Evolutionary conservation across 2,888 invertebrate species (phyloP).

Genomic region (Listrodromus nycthemerus): DNA sequence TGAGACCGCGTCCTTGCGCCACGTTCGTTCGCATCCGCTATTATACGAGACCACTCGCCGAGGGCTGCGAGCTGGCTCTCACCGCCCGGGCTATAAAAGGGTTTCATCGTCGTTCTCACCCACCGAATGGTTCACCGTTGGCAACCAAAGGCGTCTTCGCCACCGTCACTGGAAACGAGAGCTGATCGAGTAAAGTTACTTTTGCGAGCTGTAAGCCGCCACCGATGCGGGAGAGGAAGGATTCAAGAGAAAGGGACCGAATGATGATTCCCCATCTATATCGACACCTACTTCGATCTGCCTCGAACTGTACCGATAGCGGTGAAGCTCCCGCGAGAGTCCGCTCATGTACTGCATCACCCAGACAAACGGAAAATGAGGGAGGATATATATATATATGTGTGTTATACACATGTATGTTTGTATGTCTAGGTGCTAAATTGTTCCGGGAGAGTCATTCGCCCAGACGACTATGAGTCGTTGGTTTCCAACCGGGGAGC

Average conservation of each 20-base stretch:
- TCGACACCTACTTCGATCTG: conserved; percentile 51
- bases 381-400: conserved; percentile 41
- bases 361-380: conserved; percentile 47
- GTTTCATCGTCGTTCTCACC: conserved; percentile 65
- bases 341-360: background rate
- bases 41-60: conserved; percentile 57
- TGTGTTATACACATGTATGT: too few species aligned
- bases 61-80: conserved; percentile 27
- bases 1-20: conserved; percentile 53
- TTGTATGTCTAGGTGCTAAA: background rate
- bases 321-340: conserved; percentile 49
- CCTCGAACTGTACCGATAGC: conserved; percentile 41
- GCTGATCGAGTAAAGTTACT: conserved; percentile 65
- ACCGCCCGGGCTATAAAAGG: conserved; percentile 58
- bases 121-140: conserved; percentile 32
- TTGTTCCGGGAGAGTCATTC: conserved; percentile 2
- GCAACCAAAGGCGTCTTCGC: conserved; percentile 21
- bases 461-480: conserved; percentile 4
- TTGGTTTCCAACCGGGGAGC: conserved; percentile 29
- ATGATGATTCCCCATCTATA: conserved; percentile 27
- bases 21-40: conserved; percentile 64
- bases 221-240: conserved; percentile 36
- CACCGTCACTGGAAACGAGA: conserved; percentile 58
- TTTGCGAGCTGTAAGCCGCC: conserved; percentile 31
- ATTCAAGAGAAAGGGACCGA: conserved; percentile 47